Base-by-base conservation (phyloP, 2,113 vertebrate genomes). In the Stigmatopora argus region DNA sequence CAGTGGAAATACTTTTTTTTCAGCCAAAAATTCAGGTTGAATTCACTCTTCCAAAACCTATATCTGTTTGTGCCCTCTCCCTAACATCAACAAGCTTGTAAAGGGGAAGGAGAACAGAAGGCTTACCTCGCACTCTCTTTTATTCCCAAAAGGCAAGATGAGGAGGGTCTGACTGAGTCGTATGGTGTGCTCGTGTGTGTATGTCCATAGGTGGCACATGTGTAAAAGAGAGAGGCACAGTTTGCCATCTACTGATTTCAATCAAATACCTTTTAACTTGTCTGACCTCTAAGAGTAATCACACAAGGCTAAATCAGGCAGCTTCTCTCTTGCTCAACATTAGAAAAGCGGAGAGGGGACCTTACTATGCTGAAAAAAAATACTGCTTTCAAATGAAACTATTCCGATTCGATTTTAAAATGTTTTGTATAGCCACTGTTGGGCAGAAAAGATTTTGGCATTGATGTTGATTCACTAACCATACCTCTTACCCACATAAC, bases 221-320 rank as follows among this genome's bases (percentile, higher is more conserved):
- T 78, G 75, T 72, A 62, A 65, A 49, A 65, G 69, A 72, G 78
- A 82, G 73, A 75, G 26, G 26, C 79, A 82, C 89, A 87, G 84
- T 83, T 87, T 83, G 85, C 80, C 86, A 89, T 88, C 89, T 88
- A 91, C 91, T 88, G 91, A 92, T 92, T 92, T 91, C 89, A 92
- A 89, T 91, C 91, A 89, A 90, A 90, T 89, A 87, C 85, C 82
- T 90, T 92, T 93, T 93, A 93, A 90, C 90, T 91, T 4, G 10
- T 71, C 78, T 80, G 89, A 92, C 87, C 90, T 88, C 81, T 17
- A 85, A 77, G 89, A 89, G 88, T 89, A 83, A 90, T 89, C 77
- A 89, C 90, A 83, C 85, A 82, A 79, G 81, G 74, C 74, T 81
- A 83, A 80, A 89, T 87, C 87, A 85, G 81, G 83, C 81, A 18